Base-by-base conservation (phyloP, 2,888 invertebrate genomes). In the Toxonevra muliebris region DNA sequence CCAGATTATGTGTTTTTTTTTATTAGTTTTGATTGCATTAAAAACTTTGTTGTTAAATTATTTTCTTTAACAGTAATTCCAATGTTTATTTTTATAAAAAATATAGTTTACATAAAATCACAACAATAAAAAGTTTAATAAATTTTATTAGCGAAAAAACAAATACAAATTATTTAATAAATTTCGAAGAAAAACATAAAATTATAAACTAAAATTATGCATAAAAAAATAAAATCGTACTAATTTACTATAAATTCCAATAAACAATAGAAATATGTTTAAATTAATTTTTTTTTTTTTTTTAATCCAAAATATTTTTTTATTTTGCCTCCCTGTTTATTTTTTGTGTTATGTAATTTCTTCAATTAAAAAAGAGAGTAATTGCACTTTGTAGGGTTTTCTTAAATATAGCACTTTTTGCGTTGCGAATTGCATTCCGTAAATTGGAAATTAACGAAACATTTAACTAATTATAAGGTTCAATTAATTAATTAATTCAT, bases 111-210 rank as follows among this genome's bases (percentile, higher is more conserved):
- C 20, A 59, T 58, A 59, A 53, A 43, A 67, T 48, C 61, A 43
- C 19, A 13, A 68, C 40, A 59, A 64, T 12, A 64, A 50, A 69
- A 64, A 53, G 7, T 30, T 30, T 30, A 30, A 30, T 30, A 30
- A 30, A 30, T 7, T 30, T 30, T 30, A 30, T 30, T 30, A 30
- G 30, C 30, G 30, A 30, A 30, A 30, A 53, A 55, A 65, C 41
- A 67, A 65, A 66, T 58, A 53, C 53, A 43, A 62, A 65, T 66
- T 69, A 69, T 61, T 58, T 11, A 69, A 48, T 52, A 17, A 62
- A 70, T 66, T 67, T 60, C 11, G 55, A 66, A 69, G 45, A 30
- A 4, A 30, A 30, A 4, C 2, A 17, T 50, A 48, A 65, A 50
- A 54, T 53, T 57, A 57, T 43, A 40, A 11, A 55, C 17, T 30